Evolutionary conservation across 2,888 invertebrate species (phyloP), one percentile per base, ranked within the genome.

Genomic region (Digitonthophagus gazella): DNA sequence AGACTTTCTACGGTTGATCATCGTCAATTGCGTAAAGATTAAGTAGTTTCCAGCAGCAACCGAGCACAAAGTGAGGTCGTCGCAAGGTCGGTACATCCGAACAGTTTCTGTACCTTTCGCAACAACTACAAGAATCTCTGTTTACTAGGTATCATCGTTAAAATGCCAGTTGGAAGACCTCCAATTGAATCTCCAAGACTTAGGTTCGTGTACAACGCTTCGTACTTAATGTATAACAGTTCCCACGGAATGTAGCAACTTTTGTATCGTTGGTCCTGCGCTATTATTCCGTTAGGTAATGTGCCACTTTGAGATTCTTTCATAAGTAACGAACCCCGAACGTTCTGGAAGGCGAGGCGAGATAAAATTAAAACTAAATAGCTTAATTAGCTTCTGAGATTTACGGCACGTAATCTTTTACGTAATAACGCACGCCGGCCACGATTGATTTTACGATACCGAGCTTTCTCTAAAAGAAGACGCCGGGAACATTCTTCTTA

Each of bases 171-270:
- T n/a, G n/a, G n/a, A n/a, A n/a, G n/a, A n/a, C n/a, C 28, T 44
- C 11, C 28, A 44, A 44, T 44, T 44, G 28, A 44, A 44, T 44
- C 28, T n/a, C 28, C 6, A 44, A 65, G 65, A 64, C 44, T 11
- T 14, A 16, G 44, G n/a, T 64, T 44, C 64, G 28, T 28, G 54
- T 64, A 19, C n/a, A n/a, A n/a, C n/a, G 28, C 28, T 44, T 44
- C 28, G 20, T 58, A 28, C 58, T 56, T 54, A 68, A 68, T 68
- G 68, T 68, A 65, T 68, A 68, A 68, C 68, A 68, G 65, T 68
- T 68, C 68, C 65, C 68, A 68, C 68, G 68, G 54, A 58, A 65
- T 68, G 68, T 68, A 54, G 68, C 58, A 68, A 68, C 61, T 61
- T n/a, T 61, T 44, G 28, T 44, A 44, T 44, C 28, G 28, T 44